phyloP scores from a whole-genome alignment of 2,113 vertebrate species.

The Platycercus adscitus region DNA sequence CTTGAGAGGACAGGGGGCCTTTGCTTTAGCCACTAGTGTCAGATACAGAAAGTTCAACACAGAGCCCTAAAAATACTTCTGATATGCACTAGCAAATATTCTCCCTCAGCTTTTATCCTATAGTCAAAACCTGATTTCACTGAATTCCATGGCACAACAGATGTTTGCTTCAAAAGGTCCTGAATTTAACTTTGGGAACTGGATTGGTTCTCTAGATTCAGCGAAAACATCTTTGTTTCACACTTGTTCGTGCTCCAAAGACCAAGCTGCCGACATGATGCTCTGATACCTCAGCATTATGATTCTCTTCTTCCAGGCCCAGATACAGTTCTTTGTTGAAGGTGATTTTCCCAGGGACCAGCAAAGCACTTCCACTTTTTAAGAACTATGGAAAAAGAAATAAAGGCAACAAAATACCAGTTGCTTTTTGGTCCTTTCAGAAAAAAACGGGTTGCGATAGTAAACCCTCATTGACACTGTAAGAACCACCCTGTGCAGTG shows the following conservation, averaged over 20 bases:
- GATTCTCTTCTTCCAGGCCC: background rate
- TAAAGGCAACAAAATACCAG: accelerated
- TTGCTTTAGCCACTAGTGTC: background rate
- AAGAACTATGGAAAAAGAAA: background rate
- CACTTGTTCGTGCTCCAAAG: background rate
- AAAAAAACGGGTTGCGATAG: background rate
- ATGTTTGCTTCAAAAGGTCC: background rate
- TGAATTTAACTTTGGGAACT: background rate
- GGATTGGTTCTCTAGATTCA: background rate
- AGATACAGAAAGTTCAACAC: background rate
- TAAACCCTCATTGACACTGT: accelerated
- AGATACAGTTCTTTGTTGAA: background rate
- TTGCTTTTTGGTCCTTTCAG: background rate
- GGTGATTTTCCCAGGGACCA: constrained; percentile 47
- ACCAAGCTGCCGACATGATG: background rate
- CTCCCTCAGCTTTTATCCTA: background rate
- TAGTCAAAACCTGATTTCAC: background rate
- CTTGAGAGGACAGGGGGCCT: background rate
- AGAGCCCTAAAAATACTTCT: background rate
- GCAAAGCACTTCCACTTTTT: background rate
- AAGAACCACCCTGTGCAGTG: accelerated
- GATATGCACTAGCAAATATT: background rate
- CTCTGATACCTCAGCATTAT: constrained; percentile 1
- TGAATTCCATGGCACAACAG: background rate
- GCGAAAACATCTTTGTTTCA: background rate